phyloP scores from a whole-genome alignment of 2,797 vertebrate species.

The Carapus acus region DNA sequence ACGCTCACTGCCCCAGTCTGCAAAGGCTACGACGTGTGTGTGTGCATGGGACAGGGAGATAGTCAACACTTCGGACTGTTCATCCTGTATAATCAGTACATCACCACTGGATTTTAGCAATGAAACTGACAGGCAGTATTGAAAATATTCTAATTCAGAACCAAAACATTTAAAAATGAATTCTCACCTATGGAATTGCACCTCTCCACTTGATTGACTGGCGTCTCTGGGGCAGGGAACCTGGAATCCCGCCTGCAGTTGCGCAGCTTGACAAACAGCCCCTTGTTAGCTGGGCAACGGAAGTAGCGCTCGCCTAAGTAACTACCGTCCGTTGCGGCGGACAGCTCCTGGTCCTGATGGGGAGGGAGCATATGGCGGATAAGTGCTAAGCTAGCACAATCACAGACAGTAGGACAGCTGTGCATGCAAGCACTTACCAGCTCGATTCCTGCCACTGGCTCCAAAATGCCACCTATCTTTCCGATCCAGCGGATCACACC shows the following conservation, averaged over 20 bases:
- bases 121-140: too few relatives aligned
- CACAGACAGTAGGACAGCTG: background rate
- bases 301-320: constrained; percentile 75
- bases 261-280: constrained; percentile 75
- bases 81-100: too few relatives aligned
- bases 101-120: too few relatives aligned
- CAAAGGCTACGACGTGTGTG: too few relatives aligned
- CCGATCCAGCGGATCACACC: constrained; percentile 83
- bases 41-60: too few relatives aligned
- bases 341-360: constrained; percentile 75
- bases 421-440: constrained; percentile 60
- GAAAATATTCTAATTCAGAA: too few relatives aligned
- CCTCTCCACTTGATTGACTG: constrained; percentile 75
- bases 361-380: background rate
- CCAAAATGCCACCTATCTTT: constrained; percentile 55
- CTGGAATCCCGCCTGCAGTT: constrained; percentile 78
- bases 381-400: too few relatives aligned
- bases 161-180: background rate
- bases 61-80: too few relatives aligned
- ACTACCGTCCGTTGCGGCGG: constrained; percentile 76
- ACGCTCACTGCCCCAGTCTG: constrained; percentile 74
- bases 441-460: constrained; percentile 75
- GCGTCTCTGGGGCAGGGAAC: constrained; percentile 70
- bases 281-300: constrained; percentile 76
- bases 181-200: constrained; percentile 79